Evolutionary conservation across 2,888 invertebrate genomes (phyloP), one percentile per base, ranked within the genome.

Genomic region (Hemaris fuciformis): DNA sequence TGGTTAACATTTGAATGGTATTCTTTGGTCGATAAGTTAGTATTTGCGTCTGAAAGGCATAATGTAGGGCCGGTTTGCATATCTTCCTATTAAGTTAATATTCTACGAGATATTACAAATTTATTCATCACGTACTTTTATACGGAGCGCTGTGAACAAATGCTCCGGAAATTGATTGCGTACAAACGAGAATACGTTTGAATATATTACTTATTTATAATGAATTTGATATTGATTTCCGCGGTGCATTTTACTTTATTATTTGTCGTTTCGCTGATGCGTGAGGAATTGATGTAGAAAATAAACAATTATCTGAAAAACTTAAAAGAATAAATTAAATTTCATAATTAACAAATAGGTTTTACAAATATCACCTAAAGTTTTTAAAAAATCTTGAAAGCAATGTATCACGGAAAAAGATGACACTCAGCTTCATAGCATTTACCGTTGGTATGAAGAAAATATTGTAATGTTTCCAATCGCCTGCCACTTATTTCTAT

Each of bases 1-100:
- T 46, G 57, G 61, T 61, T 57, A 57, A 57, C 57, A 57, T 61
- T 61, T 61, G 57, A 61, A 61, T 61, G 34, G 61, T 45, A 20
- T 34, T 23, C 61, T 31, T 45, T 25, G 38, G 57, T 38, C 46
- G 45, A 61, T 61, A 61, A 61, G 45, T 61, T 43, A 60, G 60
- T 60, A 60, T 60, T 60, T 53, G 18, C 53, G 60, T 48, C 41
- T 53, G 41, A 53, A 23, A n/a, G 25, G 60, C 48, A 42, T 46
- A 48, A 38, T 59, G 38, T 38, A 20, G 31, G 27, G 43, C 60
- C 48, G 60, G 41, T 60, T 60, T 53, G 60, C 60, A 60, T 60
- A 60, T 60, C 41, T 60, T 53, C 53, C 53, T 53, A 53, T 53
- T 53, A 48, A 41, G 60, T 53, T 53, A 53, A 60, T 53, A 53